Conservation (phyloP, 2,888 invertebrate species). For the Xanthia togata region DNA sequence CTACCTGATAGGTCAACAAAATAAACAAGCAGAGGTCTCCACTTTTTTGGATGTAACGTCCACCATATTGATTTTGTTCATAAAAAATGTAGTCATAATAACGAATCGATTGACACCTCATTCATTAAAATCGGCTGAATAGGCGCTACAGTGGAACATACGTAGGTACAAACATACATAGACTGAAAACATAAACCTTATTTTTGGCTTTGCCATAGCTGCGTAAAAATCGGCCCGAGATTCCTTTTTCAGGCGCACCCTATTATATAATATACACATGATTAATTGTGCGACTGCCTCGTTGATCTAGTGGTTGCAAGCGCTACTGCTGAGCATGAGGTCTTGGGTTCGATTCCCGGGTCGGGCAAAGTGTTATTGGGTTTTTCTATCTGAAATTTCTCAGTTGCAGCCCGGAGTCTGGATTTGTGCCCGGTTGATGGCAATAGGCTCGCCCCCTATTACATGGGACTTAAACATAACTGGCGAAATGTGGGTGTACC, state of each 20-base stretch:
- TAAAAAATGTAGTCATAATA: not conserved
- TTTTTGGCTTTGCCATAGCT: not conserved
- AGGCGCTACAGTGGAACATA: not conserved
- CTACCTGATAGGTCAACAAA: not conserved
- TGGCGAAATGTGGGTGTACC: too few species aligned
- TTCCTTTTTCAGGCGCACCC: not conserved
- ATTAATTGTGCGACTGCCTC: constrained; percentile 13
- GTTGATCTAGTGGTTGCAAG: too few species aligned
- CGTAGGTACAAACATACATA: too few species aligned
- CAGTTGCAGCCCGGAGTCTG: too few species aligned
- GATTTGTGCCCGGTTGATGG: too few species aligned
- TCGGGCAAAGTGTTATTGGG: too few species aligned
- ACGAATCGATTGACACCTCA: not conserved
- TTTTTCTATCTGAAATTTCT: too few species aligned
- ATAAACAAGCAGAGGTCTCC: not conserved
- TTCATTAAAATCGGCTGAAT: not conserved
- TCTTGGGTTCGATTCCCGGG: too few species aligned
- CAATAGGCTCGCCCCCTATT: too few species aligned
- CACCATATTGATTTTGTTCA: not conserved
- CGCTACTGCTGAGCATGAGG: too few species aligned
- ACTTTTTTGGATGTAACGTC: not conserved
- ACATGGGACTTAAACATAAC: too few species aligned
- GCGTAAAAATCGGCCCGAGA: not conserved
- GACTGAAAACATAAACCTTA: not conserved
- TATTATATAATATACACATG: not conserved